These are phyloP conservation scores for Glaucomys volans DNA, from an alignment of 2,113 vertebrate genomes.

Conservation along the genomic window DNA sequence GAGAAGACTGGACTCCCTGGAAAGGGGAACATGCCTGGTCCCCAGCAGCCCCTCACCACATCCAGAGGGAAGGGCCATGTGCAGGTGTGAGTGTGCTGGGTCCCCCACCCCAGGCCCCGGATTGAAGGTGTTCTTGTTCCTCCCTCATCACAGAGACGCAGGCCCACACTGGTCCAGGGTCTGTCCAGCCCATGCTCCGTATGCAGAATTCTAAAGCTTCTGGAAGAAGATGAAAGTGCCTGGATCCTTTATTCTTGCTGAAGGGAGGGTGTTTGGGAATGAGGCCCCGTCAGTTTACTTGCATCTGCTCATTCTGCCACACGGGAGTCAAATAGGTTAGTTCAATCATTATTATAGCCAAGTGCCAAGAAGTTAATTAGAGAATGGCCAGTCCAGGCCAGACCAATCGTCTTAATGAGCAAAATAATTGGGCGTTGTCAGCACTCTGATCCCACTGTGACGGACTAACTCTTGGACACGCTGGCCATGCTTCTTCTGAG, in stretches of 20 bases:
- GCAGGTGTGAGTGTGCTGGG: no score
- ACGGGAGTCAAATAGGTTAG: slow-evolving; percentile 54
- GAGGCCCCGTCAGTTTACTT: slow-evolving; percentile 33
- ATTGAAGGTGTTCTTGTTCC: not conserved
- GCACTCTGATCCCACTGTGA: slow-evolving; percentile 16
- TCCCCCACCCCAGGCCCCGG: not conserved
- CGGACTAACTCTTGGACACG: not conserved
- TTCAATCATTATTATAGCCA: slow-evolving; percentile 70
- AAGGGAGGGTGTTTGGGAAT: not conserved
- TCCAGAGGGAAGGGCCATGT: not conserved
- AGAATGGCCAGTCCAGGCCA: slow-evolving; percentile 51
- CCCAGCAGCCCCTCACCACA: not conserved
- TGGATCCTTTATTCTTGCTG: not conserved
- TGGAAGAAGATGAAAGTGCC: not conserved
- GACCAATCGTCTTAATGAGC: slow-evolving; percentile 69
- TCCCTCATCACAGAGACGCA: not conserved
- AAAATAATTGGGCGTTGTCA: slow-evolving; percentile 60
- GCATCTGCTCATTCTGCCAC: slow-evolving; percentile 11
- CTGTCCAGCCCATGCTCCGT: not conserved
- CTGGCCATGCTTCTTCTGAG: not conserved
- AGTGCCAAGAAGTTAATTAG: slow-evolving; percentile 74
- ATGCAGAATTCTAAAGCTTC: not conserved
- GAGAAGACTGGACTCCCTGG: not conserved
- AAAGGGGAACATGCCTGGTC: fast-evolving
- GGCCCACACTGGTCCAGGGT: not conserved